Evolutionary conservation across 2,888 invertebrate genomes (phyloP).

Genomic region (Nomada flava): DNA sequence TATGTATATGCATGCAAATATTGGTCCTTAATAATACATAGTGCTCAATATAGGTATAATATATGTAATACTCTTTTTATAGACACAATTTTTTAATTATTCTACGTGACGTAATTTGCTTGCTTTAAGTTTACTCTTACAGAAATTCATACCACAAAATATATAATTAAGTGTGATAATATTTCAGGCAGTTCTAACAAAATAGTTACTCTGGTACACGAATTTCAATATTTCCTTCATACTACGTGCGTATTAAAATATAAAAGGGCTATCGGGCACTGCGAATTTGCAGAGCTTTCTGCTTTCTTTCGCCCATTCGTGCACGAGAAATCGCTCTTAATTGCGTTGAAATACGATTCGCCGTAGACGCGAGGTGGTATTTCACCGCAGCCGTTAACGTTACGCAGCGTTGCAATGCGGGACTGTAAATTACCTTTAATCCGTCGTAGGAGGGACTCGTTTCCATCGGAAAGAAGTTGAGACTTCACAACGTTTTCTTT

Average conservation of each 20-base stretch:
- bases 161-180: background rate
- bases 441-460: constrained; percentile 37
- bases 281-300: constrained; percentile 31
- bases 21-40: no score
- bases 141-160: no score
- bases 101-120: background rate
- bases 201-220: background rate
- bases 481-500: constrained; percentile 21
- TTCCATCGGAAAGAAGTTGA: constrained; percentile 41
- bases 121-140: background rate
- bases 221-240: constrained; percentile 21
- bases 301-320: constrained; percentile 57
- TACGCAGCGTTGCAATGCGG: constrained; percentile 61
- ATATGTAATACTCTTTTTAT: no score
- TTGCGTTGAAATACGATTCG: constrained; percentile 71
- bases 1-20: no score
- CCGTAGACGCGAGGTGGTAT: constrained; percentile 54
- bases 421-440: constrained; percentile 67
- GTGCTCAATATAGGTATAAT: no score
- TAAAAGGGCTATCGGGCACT: constrained; percentile 2
- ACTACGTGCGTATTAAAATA: no score
- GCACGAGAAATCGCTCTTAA: constrained; percentile 65
- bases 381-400: constrained; percentile 66
- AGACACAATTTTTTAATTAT: no score
- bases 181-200: background rate